A percentile compares a stretch with the other conserved stretches of the same genome.
These are phyloP conservation scores for Girardinichthys multiradiatus DNA, from an alignment of 2,113 vertebrate species.

Conservation along the genomic window DNA sequence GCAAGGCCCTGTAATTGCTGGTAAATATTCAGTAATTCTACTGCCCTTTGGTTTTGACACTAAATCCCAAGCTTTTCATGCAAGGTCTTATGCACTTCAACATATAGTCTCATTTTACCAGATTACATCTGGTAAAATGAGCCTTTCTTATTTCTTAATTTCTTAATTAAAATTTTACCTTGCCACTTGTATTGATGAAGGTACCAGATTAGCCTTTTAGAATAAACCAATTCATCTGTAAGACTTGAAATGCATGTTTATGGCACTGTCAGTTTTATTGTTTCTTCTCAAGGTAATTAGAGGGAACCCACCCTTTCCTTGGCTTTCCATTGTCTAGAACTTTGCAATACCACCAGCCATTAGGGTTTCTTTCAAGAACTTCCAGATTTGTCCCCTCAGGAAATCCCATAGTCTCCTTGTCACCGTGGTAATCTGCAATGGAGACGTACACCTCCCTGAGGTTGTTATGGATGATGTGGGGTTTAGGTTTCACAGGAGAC, in stretches of 20 bases:
- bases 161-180: constrained; percentile 52
- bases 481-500: constrained; percentile 93
- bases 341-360: constrained; percentile 99
- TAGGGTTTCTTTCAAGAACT: constrained; percentile 96
- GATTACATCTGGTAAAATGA: constrained; percentile 39
- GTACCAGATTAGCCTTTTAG: constrained; percentile 56
- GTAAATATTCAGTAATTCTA: constrained; percentile 47
- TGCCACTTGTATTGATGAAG: constrained; percentile 51
- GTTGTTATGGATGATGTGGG: constrained; percentile 97
- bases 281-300: constrained; percentile 99
- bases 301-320: constrained; percentile 98
- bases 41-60: constrained; percentile 42
- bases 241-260: constrained; percentile 54
- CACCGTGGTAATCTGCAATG: constrained; percentile 96
- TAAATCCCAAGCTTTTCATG: constrained; percentile 37
- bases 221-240: constrained; percentile 61
- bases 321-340: constrained; percentile 91
- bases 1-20: background rate
- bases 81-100: constrained; percentile 33
- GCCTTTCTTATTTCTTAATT: too few relatives aligned
- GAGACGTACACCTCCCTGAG: constrained; percentile 92
- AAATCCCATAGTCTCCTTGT: constrained; percentile 97
- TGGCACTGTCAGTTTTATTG: constrained; percentile 80
- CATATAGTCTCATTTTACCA: constrained; percentile 28
- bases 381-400: constrained; percentile 97